Evolutionary conservation across 2,113 vertebrate genomes (phyloP).

Genomic region (Parus major): DNA sequence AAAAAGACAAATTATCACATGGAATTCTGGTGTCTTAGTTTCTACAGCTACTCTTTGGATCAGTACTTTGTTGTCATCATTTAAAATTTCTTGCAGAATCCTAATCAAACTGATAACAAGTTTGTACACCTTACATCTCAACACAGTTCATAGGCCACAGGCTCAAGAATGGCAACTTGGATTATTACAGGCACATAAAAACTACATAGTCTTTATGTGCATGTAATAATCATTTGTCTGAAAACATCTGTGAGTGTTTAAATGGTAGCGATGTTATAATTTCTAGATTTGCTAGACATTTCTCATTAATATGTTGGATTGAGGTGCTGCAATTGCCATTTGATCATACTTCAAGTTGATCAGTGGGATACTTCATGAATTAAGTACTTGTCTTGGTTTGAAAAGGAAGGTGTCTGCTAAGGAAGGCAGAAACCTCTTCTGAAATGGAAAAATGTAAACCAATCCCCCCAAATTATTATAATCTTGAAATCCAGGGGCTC

Average conservation of each 20-base stretch:
- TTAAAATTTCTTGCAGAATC: neutral
- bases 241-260: neutral
- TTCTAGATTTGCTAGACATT: neutral
- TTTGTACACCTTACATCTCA: neutral
- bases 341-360: neutral
- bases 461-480: no score
- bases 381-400: neutral
- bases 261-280: neutral
- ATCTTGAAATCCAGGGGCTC: no score
- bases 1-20: neutral
- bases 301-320: neutral
- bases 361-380: neutral
- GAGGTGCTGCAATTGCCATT: neutral
- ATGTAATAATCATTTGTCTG: neutral
- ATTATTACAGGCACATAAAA: neutral
- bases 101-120: neutral
- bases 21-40: neutral
- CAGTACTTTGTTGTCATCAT: neutral
- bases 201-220: no score
- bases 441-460: no score
- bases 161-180: accelerated
- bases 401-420: no score
- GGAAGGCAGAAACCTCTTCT: no score
- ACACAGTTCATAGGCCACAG: neutral
- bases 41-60: neutral